Conservation (phyloP, 30 jellyfish, hydroid and myxozoan genomes). For the Turritopsis dohrnii region DNA sequence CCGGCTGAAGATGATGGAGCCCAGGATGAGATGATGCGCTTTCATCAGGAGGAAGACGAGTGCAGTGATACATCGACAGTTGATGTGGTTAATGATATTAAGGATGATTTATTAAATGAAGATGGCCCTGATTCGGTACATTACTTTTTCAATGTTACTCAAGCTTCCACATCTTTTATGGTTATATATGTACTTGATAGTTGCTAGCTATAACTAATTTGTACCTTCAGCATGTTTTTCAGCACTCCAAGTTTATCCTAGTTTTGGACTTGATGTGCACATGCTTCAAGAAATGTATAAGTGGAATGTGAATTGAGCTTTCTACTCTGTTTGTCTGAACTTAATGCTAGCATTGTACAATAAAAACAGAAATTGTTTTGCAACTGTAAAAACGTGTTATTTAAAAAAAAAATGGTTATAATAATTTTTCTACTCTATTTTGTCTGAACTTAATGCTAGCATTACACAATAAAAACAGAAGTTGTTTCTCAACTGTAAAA, state of each 20-base stretch:
- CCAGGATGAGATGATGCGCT: slow-evolving; percentile 83
- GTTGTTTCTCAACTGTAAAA: no score
- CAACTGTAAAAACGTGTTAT: no score
- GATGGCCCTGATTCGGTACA: slow-evolving; percentile 92
- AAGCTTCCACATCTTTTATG: neutral
- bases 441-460: neutral
- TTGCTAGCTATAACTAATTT: neutral
- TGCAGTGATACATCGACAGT: slow-evolving; percentile 89
- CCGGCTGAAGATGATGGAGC: slow-evolving; percentile 96
- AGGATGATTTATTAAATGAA: slow-evolving; percentile 73
- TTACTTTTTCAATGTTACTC: neutral
- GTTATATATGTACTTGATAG: no score
- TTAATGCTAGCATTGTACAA: neutral
- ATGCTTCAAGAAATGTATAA: neutral
- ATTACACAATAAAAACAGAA: neutral
- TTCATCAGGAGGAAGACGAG: slow-evolving; percentile 85
- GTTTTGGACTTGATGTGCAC: no score
- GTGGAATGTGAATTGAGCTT: no score
- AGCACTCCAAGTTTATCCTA: neutral
- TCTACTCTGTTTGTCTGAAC: no score
- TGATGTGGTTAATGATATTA: slow-evolving; percentile 93
- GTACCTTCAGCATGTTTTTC: neutral
- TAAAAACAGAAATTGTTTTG: neutral
- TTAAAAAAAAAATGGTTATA: no score
- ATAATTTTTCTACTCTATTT: no score